Evolutionary conservation across 2,888 invertebrate species (phyloP), one percentile per base, ranked within the genome.

Genomic region (Pedicia rivosa): DNA sequence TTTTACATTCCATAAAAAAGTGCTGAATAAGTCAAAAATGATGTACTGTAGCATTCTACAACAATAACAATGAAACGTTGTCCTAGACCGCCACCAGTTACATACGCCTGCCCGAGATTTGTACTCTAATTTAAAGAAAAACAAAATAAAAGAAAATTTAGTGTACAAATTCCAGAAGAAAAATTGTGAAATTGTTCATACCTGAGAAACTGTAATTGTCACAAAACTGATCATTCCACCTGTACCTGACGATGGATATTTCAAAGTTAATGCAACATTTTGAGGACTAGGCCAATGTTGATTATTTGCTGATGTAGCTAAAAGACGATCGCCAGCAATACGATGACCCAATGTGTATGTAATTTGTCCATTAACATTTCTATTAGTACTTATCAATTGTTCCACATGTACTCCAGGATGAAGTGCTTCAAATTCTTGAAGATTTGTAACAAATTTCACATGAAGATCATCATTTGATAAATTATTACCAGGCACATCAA

Each of bases 1-100:
- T n/a, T n/a, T n/a, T 40, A 41, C 16, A 42, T 24, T 35, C 45
- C 45, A 40, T 36, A 45, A 17, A 45, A 37, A 10, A 40, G 22
- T 3, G 37, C 40, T 7, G 12, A 12, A 24, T 35, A 40, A 30
- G 43, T 42, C 17, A 42, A 32, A 26, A 29, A 40, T 6, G 29
- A 32, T 7, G 42, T 42, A 22, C 24, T 40, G 19, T 42, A 40
- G 5, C 38, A 42, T 35, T 45, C 45, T 20, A 45, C 34, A 9
- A 40, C 39, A 8, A 45, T 35, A 7, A 40, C 33, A 14, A 45
- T 43, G 17, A 22, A 38, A 5, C 36, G 38, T 27, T 45, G 42
- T 33, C 40, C 31, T 14, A 45, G 19, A 14, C 45, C 45, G 1
- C 45, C 45, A 12, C 32, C 31, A 7, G 35, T 22, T 19, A 45